Percentiles rank a stretch among this genome's conserved stretches.
These are phyloP conservation scores for Cephus nigrinus DNA, from an alignment of 2,888 invertebrate species.

Conservation along the genomic window DNA sequence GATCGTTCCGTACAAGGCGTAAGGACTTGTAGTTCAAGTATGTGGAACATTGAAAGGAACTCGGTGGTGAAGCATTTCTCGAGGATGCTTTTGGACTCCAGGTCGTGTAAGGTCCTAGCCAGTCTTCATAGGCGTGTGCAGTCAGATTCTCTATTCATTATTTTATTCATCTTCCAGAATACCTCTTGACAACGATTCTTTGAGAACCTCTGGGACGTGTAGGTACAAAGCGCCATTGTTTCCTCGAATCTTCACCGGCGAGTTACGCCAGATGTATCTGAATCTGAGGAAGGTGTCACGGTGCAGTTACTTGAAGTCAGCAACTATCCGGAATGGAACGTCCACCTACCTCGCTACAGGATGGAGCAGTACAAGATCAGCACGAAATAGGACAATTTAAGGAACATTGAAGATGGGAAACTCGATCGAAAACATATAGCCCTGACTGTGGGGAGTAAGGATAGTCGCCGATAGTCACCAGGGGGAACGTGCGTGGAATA, in stretches of 20 bases:
- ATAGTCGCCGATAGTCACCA: neutral
- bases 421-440: neutral
- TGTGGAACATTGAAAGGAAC: neutral
- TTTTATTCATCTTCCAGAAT: neutral
- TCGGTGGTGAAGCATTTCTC: neutral
- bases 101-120: neutral
- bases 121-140: neutral
- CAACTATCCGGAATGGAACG: neutral
- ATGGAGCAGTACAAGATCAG: neutral
- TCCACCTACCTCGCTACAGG: neutral
- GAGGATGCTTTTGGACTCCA: neutral
- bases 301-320: neutral
- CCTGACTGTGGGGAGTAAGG: neutral
- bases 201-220: neutral
- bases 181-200: neutral
- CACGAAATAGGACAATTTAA: neutral
- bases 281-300: neutral
- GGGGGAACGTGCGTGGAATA: neutral
- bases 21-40: neutral
- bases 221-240: neutral
- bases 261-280: neutral
- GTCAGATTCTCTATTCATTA: neutral
- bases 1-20: conserved; percentile 1
- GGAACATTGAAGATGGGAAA: neutral
- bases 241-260: neutral